phyloP scores from a whole-genome alignment of 30 jellyfish, hydroid and myxozoan species.

The Aurelia coerulea region DNA sequence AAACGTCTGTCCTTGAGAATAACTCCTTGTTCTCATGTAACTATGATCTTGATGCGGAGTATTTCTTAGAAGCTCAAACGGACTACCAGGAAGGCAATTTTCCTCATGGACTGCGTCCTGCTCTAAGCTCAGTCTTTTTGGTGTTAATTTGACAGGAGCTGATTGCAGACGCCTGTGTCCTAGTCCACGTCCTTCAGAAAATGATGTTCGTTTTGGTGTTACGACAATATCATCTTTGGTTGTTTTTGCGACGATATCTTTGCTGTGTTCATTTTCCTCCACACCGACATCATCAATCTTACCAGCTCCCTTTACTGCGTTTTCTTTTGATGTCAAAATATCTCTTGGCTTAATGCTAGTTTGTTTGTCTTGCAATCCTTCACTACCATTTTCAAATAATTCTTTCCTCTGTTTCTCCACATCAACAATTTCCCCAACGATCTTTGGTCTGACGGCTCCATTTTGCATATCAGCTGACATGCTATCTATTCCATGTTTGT shows the following conservation, averaged over 20 bases:
- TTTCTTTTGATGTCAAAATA: background rate
- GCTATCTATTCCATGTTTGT: too few relatives aligned
- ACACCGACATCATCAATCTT: background rate
- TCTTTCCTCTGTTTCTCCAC: background rate
- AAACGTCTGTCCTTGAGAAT: conserved; percentile 58
- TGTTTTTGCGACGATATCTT: background rate
- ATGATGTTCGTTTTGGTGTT: background rate
- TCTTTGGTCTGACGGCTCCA: too few relatives aligned
- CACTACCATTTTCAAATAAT: background rate
- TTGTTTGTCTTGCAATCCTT: background rate
- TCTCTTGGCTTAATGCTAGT: too few relatives aligned
- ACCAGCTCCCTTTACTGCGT: background rate
- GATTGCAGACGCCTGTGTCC: conserved; percentile 95
- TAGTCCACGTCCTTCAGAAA: conserved; percentile 27
- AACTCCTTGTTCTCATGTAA: conserved; percentile 58
- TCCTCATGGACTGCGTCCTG: background rate
- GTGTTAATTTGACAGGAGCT: conserved; percentile 61
- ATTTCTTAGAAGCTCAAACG: conserved; percentile 45
- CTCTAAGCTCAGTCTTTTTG: background rate
- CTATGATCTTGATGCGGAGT: conserved; percentile 11
- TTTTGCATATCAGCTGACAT: too few relatives aligned
- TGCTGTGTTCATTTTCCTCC: background rate
- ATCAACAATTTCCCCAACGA: too few relatives aligned
- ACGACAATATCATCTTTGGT: background rate
- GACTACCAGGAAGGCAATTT: conserved; percentile 45